Conservation (phyloP, 2,113 vertebrate genomes). For the Dasyurus viverrinus region DNA sequence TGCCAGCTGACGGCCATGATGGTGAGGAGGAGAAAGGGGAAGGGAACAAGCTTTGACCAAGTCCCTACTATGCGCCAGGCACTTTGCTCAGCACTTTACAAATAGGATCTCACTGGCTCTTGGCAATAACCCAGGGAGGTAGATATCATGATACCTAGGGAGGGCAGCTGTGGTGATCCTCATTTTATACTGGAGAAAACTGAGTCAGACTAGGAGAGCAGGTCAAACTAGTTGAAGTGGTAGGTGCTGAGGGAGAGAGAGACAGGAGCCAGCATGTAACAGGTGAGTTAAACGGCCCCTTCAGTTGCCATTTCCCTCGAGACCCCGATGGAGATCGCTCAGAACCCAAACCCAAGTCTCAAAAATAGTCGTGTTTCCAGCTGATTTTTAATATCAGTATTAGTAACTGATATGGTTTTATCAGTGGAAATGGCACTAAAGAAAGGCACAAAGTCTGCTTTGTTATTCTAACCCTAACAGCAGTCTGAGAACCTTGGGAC, state of each 20-base stretch:
- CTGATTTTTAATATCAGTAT: background rate
- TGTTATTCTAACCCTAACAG: background rate
- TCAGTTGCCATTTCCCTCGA: background rate
- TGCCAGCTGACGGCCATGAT: background rate
- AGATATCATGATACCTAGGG: background rate
- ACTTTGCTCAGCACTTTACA: background rate
- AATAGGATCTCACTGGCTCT: background rate
- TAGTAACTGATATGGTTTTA: background rate
- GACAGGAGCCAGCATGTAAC: background rate
- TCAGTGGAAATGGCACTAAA: background rate
- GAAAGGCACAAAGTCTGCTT: background rate
- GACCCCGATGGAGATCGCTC: too few relatives aligned
- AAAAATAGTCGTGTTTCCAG: background rate
- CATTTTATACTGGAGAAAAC: background rate
- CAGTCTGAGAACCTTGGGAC: background rate
- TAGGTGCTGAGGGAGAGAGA: background rate
- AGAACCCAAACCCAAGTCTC: background rate
- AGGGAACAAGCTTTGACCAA: background rate
- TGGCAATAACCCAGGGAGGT: background rate
- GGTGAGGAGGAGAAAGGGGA: background rate
- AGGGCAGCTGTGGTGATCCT: background rate
- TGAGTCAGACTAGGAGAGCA: background rate
- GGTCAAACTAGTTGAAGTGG: background rate
- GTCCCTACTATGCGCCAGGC: background rate
- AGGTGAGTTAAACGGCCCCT: background rate